Evolutionary conservation across 2,113 vertebrate genomes (phyloP), one percentile per base, ranked within the genome.

Genomic region (Numida meleagris): DNA sequence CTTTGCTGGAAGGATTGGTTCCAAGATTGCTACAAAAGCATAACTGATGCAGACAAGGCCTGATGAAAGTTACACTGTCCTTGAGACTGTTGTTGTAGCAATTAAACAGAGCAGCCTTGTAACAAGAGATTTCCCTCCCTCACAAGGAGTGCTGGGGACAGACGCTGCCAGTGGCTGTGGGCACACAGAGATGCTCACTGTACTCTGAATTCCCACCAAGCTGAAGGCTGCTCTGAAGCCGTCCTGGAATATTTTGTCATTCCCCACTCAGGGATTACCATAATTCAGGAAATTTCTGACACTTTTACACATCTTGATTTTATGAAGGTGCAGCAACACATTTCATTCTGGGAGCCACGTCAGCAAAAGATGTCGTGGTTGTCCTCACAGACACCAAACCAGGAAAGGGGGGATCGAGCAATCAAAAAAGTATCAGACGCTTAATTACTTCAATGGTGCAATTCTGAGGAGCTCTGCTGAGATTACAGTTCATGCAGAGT

Each of bases 401-500:
- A 83, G 72, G 65, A 95, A 93, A 86, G 27, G 61, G 18, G 36
- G 27, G 51, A 91, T 88, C 90, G 91, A 90, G 72, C 79, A 95
- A 85, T 80, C 74, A 67, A 78, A 89, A 91, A 90, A 72, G 33
- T 93, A 95, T 95, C 85, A 77, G 86, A 91, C 57, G 67, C 46
- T 91, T 87, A 86, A 94, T 93, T 94, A 91, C 27, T 90, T 71
- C 36, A 51, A 76, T 40, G 58, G 36, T 58, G 86, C 81, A 70
- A 70, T 87, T 85, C 40, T 53, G 58, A 91, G 90, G 68, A 68
- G n/a, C 33, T 86, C 33, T 86, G 23, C 59, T 86, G 63, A 89
- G 42, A 88, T 88, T 67, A 86, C 2, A 72, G 75, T 43, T 91
- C 73, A 57, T 40, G 51, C 34, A 20, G 76, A 88, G 31, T 43